Conservation (phyloP, 2,797 vertebrate genomes). For the Adrianichthys oophorus region DNA sequence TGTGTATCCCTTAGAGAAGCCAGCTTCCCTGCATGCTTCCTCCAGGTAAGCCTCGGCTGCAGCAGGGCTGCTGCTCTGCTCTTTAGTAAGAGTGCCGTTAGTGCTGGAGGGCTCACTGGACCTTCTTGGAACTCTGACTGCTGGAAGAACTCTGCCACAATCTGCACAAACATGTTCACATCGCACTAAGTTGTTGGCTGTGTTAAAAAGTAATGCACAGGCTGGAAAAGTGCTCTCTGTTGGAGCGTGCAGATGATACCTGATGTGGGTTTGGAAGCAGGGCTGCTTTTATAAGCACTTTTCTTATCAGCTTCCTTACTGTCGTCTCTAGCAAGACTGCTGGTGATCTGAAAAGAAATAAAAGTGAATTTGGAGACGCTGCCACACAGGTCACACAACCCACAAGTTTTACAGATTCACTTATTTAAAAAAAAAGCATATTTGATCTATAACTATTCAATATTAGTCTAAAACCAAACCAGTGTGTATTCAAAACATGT, state of each 20-base stretch:
- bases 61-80: slow-evolving; percentile 61
- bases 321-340: slow-evolving; percentile 29
- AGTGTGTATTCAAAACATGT: too few species aligned
- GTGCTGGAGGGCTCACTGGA: slow-evolving; percentile 44
- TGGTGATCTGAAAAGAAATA: slow-evolving; percentile 44
- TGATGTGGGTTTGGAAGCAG: slow-evolving; percentile 40
- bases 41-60: slow-evolving; percentile 78
- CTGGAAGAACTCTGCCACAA: slow-evolving; percentile 67
- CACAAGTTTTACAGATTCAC: neutral
- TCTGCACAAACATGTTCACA: slow-evolving; percentile 56
- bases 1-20: slow-evolving; percentile 74
- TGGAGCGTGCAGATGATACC: slow-evolving; percentile 36
- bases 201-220: neutral
- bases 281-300: slow-evolving; percentile 30
- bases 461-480: too few species aligned
- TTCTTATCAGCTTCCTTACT: slow-evolving; percentile 23
- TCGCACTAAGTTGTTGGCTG: neutral
- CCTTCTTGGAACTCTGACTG: slow-evolving; percentile 65
- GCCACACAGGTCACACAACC: neutral
- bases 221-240: neutral
- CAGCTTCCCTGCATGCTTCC: slow-evolving; percentile 80
- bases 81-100: slow-evolving; percentile 38
- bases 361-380: neutral
- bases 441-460: neutral
- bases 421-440: neutral